Percentiles rank a stretch among this genome's conserved stretches.
These are phyloP conservation scores for Idaea dimidiata DNA, from an alignment of 2,888 invertebrate genomes.

Conservation along the genomic window DNA sequence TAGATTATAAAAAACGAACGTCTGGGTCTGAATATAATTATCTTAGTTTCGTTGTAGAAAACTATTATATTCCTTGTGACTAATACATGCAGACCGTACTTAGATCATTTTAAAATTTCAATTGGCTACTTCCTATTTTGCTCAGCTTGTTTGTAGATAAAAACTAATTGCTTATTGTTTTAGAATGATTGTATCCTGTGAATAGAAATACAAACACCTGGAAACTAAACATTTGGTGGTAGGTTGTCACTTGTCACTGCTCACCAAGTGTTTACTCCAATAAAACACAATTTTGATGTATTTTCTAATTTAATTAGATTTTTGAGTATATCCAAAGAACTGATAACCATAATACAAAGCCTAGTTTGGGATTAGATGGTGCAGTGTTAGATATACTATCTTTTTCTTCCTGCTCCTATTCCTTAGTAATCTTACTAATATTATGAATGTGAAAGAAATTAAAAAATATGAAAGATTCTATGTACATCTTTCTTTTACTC, in stretches of 20 bases:
- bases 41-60: neutral
- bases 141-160: neutral
- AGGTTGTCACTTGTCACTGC: constrained; percentile 7
- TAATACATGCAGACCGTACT: neutral
- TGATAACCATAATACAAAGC: too few species aligned
- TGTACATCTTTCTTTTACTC: too few species aligned
- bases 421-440: too few species aligned
- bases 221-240: neutral
- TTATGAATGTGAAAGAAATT: too few species aligned
- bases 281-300: constrained; percentile 4
- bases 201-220: neutral
- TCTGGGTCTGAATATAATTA: neutral
- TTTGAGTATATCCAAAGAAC: too few species aligned
- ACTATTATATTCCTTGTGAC: neutral
- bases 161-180: neutral
- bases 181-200: neutral
- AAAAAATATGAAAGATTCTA: too few species aligned
- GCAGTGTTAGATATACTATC: too few species aligned
- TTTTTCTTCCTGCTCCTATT: too few species aligned
- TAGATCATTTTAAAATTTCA: neutral
- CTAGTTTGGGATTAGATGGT: too few species aligned
- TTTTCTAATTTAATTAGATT: too few species aligned
- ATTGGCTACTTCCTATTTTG: neutral
- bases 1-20: neutral
- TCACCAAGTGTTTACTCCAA: constrained; percentile 10